Conservation (phyloP, 30 jellyfish, hydroid and myxozoan genomes). For the Sanderia malayensis region DNA sequence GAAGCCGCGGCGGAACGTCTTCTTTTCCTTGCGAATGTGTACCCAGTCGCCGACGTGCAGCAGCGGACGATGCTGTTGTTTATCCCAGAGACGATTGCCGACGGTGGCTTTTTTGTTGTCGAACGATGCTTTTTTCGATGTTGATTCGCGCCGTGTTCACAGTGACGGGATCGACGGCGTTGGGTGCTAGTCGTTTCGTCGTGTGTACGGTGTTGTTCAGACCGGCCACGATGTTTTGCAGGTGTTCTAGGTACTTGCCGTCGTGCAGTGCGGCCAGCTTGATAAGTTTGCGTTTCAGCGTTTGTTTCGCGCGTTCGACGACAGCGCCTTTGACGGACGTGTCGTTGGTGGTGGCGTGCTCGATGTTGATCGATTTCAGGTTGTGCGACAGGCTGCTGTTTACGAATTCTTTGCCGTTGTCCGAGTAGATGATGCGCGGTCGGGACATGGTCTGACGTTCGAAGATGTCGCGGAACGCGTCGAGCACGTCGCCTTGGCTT, state of each 20-base stretch:
- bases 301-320: not conserved
- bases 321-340: not conserved
- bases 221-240: not conserved
- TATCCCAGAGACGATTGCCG: not conserved
- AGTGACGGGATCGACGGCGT: not conserved
- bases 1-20: not conserved
- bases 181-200: not conserved
- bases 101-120: not conserved
- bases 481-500: not conserved
- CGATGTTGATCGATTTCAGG: not conserved
- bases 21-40: not conserved
- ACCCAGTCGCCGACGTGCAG: not conserved
- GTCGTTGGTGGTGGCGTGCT: constrained; percentile 9
- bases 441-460: not conserved
- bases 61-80: not conserved
- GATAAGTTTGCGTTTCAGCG: not conserved
- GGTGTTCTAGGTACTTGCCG: not conserved
- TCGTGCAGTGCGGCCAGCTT: not conserved
- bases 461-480: not conserved
- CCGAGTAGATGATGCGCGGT: constrained; percentile 1
- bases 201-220: not conserved
- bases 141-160: not conserved
- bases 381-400: too few relatives aligned
- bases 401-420: constrained; percentile 1
- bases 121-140: not conserved